phyloP scores from a whole-genome alignment of 2,797 vertebrate species.

The Decapterus maruadsi region DNA sequence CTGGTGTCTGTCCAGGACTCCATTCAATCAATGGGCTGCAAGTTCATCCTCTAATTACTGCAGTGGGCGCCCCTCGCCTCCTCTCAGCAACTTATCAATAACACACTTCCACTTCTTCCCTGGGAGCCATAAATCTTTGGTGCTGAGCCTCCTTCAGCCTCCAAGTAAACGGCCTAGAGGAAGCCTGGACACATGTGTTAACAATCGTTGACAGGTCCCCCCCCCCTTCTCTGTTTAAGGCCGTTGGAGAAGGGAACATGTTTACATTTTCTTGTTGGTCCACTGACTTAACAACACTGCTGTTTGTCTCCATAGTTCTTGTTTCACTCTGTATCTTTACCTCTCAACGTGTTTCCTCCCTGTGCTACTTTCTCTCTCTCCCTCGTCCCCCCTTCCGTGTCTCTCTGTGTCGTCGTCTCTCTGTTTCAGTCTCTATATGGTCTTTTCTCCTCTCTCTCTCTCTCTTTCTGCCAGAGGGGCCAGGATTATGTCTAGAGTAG shows the following conservation, averaged over 20 bases:
- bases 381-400: neutral
- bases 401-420: constrained; percentile 16
- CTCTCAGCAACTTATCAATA: constrained; percentile 86
- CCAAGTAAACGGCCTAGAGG: constrained; percentile 75
- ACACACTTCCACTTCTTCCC: constrained; percentile 85
- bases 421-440: constrained; percentile 36
- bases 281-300: constrained; percentile 52
- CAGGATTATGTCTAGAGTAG: constrained; percentile 68
- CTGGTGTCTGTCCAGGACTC: constrained; percentile 60
- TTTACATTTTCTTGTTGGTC: constrained; percentile 70
- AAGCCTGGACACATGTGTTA: constrained; percentile 84
- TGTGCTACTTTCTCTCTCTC: neutral
- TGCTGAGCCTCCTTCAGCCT: constrained; percentile 75
- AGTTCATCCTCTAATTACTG: constrained; percentile 88
- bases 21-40: constrained; percentile 79
- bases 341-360: constrained; percentile 20
- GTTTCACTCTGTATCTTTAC: constrained; percentile 43
- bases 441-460: constrained; percentile 25
- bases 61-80: constrained; percentile 77
- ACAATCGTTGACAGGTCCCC: constrained; percentile 78
- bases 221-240: constrained; percentile 39
- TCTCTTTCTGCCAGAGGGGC: constrained; percentile 47
- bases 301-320: constrained; percentile 47
- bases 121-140: constrained; percentile 85
- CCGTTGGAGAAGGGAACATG: constrained; percentile 68